Evolutionary conservation across 2,888 invertebrate genomes (phyloP).

Genomic region (Mythimna lalbum): DNA sequence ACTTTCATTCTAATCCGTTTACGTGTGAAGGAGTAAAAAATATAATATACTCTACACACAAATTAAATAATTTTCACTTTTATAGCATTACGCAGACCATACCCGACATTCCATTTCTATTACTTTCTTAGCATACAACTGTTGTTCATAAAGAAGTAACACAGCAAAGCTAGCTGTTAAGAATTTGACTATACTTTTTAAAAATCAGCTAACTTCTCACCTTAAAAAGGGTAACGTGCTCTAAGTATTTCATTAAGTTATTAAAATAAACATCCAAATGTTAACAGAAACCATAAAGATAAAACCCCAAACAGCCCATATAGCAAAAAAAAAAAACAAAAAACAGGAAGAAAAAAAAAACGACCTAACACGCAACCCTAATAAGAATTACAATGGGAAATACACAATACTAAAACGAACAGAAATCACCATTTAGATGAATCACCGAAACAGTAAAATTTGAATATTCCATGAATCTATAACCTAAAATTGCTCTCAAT

Average conservation of each 20-base stretch:
- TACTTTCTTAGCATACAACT: too few relatives aligned
- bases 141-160: neutral
- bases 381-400: constrained; percentile 38
- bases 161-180: neutral
- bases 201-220: neutral
- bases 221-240: neutral
- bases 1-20: too few relatives aligned
- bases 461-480: constrained; percentile 69
- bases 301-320: constrained; percentile 21
- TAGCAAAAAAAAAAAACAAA: neutral
- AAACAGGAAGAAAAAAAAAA: constrained; percentile 8
- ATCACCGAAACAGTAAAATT: constrained; percentile 64
- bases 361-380: constrained; percentile 30
- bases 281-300: neutral
- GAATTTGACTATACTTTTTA: neutral
- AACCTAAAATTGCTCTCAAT: constrained; percentile 64
- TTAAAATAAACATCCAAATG: constrained; percentile 1
- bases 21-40: too few relatives aligned
- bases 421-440: constrained; percentile 62
- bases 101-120: too few relatives aligned
- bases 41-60: too few relatives aligned
- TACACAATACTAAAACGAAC: constrained; percentile 34
- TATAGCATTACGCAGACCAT: too few relatives aligned
- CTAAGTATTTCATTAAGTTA: constrained; percentile 14
- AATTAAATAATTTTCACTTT: too few relatives aligned